Evolutionary conservation across 2,888 invertebrate species (phyloP).

Genomic region (Cantharis flavilabris): DNA sequence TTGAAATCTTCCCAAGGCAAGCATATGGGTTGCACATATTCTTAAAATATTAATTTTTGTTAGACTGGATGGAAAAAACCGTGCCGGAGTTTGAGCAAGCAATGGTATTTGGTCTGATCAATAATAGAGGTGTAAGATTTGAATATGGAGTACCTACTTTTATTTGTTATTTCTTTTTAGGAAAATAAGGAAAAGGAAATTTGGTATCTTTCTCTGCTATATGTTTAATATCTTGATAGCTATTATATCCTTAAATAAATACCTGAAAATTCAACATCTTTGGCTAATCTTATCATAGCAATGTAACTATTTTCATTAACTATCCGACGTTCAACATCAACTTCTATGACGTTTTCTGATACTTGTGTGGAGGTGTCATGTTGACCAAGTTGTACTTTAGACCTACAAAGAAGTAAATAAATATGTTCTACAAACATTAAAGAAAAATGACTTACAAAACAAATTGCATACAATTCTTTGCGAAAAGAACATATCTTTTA

Average conservation of each 20-base stretch:
- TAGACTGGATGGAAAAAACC: no score
- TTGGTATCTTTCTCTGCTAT: no score
- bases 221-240: no score
- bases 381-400: conserved; percentile 6
- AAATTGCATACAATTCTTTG: conserved; percentile 7
- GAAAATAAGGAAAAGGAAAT: no score
- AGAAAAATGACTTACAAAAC: conserved; percentile 12
- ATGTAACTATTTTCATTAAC: neutral
- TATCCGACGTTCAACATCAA: neutral
- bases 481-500: conserved; percentile 10
- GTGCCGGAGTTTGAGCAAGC: no score
- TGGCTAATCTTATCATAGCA: neutral
- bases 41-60: neutral
- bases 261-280: conserved; percentile 10
- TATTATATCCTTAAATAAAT: neutral
- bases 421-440: neutral
- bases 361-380: neutral
- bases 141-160: no score
- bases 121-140: no score
- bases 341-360: neutral
- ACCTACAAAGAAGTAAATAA: neutral
- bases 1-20: conserved; percentile 3
- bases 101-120: no score
- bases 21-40: conserved; percentile 1
- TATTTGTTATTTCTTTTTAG: no score